Conservation (phyloP, 2,113 vertebrate species). For the Furnarius figulus region DNA sequence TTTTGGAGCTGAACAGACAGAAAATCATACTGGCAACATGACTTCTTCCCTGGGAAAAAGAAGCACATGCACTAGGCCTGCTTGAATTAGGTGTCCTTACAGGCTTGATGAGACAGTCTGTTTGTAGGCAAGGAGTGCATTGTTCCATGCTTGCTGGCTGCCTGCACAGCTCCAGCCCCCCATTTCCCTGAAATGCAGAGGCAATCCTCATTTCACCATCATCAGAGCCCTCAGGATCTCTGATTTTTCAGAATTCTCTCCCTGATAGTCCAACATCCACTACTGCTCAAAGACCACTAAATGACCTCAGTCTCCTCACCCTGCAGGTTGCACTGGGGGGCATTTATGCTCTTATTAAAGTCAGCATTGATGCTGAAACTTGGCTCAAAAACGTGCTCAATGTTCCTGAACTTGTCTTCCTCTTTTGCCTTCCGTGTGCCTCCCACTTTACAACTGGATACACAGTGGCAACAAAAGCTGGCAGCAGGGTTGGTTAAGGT, state of each 20-base stretch:
- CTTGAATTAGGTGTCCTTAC: neutral
- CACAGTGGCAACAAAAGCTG: neutral
- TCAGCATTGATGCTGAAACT: neutral
- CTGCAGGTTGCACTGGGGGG: neutral
- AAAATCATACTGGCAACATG: neutral
- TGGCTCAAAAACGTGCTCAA: neutral
- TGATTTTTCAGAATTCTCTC: neutral
- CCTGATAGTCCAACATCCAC: neutral
- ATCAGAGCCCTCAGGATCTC: neutral
- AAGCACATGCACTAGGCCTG: rapidly evolving
- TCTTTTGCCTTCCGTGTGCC: neutral
- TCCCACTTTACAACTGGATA: neutral
- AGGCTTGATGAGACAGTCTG: neutral
- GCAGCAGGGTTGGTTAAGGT: neutral
- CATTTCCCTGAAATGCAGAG: neutral
- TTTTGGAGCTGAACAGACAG: neutral
- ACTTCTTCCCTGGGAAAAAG: neutral
- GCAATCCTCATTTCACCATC: neutral
- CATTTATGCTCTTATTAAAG: constrained; percentile 1
- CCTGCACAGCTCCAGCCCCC: neutral
- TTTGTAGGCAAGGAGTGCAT: neutral
- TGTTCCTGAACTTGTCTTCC: neutral
- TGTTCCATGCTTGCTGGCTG: neutral
- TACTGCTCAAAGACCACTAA: neutral
- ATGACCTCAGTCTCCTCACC: neutral